Evolutionary conservation across 1,140 invertebrate genomes (phyloP), one percentile per base, ranked within the genome.

Genomic region (Phymastichus coffea): DNA sequence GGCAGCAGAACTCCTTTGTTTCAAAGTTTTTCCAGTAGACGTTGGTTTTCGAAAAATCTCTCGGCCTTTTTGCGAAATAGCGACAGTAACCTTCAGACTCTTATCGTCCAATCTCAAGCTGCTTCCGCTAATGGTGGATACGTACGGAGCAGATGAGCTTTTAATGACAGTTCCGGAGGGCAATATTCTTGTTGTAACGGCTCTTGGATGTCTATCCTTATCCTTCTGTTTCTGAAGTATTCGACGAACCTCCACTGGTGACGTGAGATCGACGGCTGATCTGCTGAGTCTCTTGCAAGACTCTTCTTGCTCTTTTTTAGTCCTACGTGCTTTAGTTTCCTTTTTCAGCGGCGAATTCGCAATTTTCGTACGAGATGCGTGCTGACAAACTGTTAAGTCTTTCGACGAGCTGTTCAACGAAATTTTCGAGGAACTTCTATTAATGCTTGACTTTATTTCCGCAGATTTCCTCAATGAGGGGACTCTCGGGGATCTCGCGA

Each of bases 181-280:
- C 4, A 67, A 54, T 20, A 55, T 12, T 63, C 70, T 73, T 1
- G 66, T 65, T 23, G 53, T 60, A 3, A 41, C 8, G 33, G 15
- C 38, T 40, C 22, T 44, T 17, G 40, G 14, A 9, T 15, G 43
- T 37, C 10, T 44, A 54, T 75, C 66, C 20, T 63, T 70, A 1
- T 68, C 63, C 51, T 67, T 71, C 19, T 74, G 72, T 43, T 75
- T 81, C 19, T 80, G 81, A 20, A 86, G 68, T 1, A 80, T 82
- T 68, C 84, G 85, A 53, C 82, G 83, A 2, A 85, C 82, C 66
- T 87, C 84, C 30, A 77, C 77, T 0, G 84, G 82, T 2, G 84
- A 84, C 26, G 84, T 76, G 1, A 88, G 66, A 40, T 84, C 83
- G 0, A 47, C 30, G 0, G 82, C 78, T 3, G 79, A 81, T 63